Evolutionary conservation across 2,113 vertebrate genomes (phyloP).

Genomic region (Microcebus murinus): DNA sequence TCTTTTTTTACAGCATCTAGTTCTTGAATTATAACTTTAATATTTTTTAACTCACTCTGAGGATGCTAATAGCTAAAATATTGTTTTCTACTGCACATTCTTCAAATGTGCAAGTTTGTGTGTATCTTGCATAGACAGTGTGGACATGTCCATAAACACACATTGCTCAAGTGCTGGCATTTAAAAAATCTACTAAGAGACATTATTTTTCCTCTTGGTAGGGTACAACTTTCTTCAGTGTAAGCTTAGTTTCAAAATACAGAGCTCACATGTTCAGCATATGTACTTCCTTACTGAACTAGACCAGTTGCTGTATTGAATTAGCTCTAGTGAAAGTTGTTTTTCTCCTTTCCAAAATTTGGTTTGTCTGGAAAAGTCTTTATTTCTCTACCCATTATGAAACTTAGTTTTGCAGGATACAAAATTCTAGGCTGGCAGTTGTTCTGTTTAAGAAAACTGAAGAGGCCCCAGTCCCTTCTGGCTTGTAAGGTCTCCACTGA

Average conservation of each 20-base stretch:
- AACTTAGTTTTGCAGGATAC: no score
- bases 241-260: slow-evolving; percentile 10
- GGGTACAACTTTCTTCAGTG: background rate
- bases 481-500: no score
- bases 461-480: no score
- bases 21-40: background rate
- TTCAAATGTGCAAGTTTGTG: background rate
- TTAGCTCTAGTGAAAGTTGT: background rate
- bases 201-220: background rate
- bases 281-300: background rate
- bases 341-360: background rate
- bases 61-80: background rate
- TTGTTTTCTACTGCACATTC: background rate
- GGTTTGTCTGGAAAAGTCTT: no score
- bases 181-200: background rate
- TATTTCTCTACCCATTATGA: no score
- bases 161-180: background rate
- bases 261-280: background rate
- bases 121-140: background rate
- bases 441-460: no score
- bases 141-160: background rate
- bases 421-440: no score
- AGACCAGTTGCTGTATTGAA: background rate
- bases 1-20: background rate
- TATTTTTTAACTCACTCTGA: background rate